Evolutionary conservation across 2,113 vertebrate genomes (phyloP), one percentile per base, ranked within the genome.

Genomic region (Callipepla squamata): DNA sequence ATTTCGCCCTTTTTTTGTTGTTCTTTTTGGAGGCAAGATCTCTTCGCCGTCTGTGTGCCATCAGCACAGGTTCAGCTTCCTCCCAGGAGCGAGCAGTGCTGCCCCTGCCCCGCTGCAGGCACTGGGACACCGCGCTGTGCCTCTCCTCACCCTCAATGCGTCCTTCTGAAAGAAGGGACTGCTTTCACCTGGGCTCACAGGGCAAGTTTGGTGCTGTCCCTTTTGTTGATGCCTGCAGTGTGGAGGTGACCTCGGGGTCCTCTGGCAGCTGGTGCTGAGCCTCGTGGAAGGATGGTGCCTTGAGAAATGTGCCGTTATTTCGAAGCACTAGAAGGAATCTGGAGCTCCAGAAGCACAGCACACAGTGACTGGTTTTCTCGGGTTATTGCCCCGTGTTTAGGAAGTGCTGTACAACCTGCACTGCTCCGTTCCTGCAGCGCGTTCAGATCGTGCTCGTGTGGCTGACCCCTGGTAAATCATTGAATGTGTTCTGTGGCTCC

Each of bases 381-480:
- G 23, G 62, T 38, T 45, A 11, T n/a, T n/a, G 58, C 42, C 55
- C 47, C 5, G 19, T 55, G 1, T 7, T 8, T 26, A 36, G 62
- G 44, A 26, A 32, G 40, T 3, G 34, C 34, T 30, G 20, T 13
- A n/a, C 53, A 83, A 16, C 73, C 65, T 2, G 2, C 59, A 3
- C 13, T 30, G 62, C 85, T 85, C 6, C 9, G 19, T 47, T 86
- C 32, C 77, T 69, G 32, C 51, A 13, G 28, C 1, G 68, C 26
- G 19, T 20, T 50, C 16, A 30, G 61, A 5, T 16, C 32, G 0
- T 57, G 30, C 47, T 63, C 78, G 1, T 6, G 4, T 7, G 6
- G 69, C 89, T 26, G 38, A n/a, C 42, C 74, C n/a, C 36, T 58
- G 81, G 95, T 81, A 93, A 95, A 94, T 91, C 69, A 89, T 91